These are phyloP conservation scores for Drosophila neutralis DNA, from an alignment of 2,888 invertebrate species.

Conservation along the genomic window DNA sequence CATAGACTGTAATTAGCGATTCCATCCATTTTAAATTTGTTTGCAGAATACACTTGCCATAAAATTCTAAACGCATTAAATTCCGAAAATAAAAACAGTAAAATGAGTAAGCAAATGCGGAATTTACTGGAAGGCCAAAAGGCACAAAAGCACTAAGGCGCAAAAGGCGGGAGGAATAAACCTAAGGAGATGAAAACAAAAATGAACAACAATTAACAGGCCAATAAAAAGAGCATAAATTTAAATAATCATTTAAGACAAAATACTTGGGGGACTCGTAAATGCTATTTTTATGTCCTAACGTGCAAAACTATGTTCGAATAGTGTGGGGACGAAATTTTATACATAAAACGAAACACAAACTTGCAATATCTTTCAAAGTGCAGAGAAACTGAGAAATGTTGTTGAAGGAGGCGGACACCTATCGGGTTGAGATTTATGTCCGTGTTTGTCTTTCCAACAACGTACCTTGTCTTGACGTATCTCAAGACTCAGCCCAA, in stretches of 20 bases:
- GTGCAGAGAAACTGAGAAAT: slow-evolving; percentile 19
- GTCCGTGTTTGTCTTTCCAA: not conserved
- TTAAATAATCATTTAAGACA: slow-evolving; percentile 46
- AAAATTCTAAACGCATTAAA: not conserved
- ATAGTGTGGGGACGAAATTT: slow-evolving; percentile 1
- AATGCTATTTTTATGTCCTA: slow-evolving; percentile 9
- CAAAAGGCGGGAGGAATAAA: slow-evolving; percentile 9
- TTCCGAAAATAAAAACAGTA: not conserved
- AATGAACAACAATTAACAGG: slow-evolving; percentile 10
- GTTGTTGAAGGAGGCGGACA: not conserved
- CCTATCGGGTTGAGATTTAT: not conserved
- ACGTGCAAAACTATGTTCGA: slow-evolving; percentile 8
- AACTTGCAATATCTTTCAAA: not conserved
- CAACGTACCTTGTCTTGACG: slow-evolving; percentile 21
- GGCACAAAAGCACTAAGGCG: not conserved
- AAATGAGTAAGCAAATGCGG: not conserved
- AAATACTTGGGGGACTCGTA: slow-evolving; percentile 25
- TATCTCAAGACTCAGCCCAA: slow-evolving; percentile 31
- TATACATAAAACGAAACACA: not conserved
- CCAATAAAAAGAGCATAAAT: slow-evolving; percentile 38
- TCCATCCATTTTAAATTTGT: not conserved
- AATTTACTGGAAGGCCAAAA: not conserved
- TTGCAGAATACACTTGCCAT: not conserved
- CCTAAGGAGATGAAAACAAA: slow-evolving; percentile 13
- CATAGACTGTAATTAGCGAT: not conserved